Percentiles rank a stretch among this genome's conserved stretches.
phyloP scores from a whole-genome alignment of 2,113 vertebrate genomes.

The Cygnus buccinator region DNA sequence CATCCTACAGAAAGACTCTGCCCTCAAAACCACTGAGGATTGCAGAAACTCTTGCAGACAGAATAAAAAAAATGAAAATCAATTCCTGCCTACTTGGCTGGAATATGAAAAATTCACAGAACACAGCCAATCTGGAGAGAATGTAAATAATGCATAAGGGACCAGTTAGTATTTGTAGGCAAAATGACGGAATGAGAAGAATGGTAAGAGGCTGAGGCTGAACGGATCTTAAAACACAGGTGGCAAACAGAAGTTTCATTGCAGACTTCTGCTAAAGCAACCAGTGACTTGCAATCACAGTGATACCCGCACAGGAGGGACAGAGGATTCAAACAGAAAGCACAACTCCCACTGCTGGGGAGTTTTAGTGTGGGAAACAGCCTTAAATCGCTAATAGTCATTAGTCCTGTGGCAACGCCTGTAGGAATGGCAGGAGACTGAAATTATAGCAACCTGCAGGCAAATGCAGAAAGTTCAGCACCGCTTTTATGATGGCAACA shows the following conservation, averaged over 20 bases:
- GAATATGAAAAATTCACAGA: background rate
- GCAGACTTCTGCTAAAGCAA: background rate
- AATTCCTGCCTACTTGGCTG: background rate
- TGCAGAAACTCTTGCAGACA: background rate
- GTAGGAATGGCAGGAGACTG: background rate
- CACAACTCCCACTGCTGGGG: background rate
- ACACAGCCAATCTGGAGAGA: background rate
- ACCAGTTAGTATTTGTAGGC: background rate
- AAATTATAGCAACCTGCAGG: background rate
- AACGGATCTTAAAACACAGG: background rate
- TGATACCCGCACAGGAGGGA: background rate
- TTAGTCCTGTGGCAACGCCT: background rate
- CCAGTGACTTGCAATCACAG: background rate
- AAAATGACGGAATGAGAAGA: background rate
- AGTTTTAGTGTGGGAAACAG: background rate
- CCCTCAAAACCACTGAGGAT: background rate
- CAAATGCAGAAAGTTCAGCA: conserved; percentile 2
- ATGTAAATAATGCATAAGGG: background rate
- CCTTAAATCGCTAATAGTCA: background rate
- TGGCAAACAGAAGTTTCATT: conserved; percentile 15
- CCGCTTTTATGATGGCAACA: background rate
- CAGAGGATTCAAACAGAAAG: background rate
- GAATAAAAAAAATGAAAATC: background rate
- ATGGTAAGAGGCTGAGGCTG: background rate
- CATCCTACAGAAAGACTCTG: background rate